These are phyloP conservation scores for Chrysaora quinquecirrha DNA, from an alignment of 30 jellyfish, hydroid and myxozoan species.

Conservation along the genomic window DNA sequence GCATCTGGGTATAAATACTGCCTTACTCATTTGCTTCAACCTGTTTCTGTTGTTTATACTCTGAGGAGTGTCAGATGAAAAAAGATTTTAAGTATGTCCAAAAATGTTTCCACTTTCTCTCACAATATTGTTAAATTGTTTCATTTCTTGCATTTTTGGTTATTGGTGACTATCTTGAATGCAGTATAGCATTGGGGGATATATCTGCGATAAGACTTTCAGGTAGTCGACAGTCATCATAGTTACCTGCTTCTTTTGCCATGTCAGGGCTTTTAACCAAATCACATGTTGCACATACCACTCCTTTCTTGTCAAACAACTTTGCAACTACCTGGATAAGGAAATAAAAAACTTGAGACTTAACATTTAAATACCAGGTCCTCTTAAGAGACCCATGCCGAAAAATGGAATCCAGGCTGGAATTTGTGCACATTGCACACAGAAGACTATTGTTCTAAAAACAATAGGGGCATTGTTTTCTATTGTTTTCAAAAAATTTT, in stretches of 20 bases:
- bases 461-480: neutral
- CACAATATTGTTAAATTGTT: too few relatives aligned
- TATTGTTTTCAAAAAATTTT: neutral
- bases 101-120: too few relatives aligned
- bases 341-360: neutral
- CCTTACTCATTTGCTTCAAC: too few relatives aligned
- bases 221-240: too few relatives aligned
- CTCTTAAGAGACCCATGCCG: neutral
- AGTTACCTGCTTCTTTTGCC: constrained; percentile 77
- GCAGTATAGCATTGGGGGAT: too few relatives aligned
- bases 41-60: too few relatives aligned
- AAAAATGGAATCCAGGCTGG: neutral
- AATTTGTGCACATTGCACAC: neutral
- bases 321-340: constrained; percentile 85
- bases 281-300: constrained; percentile 68
- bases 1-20: too few relatives aligned
- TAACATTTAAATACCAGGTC: neutral
- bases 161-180: too few relatives aligned
- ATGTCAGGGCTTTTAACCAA: constrained; percentile 66
- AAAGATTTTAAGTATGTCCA: too few relatives aligned
- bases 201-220: too few relatives aligned
- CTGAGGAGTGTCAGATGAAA: too few relatives aligned
- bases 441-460: neutral
- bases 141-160: too few relatives aligned
- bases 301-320: constrained; percentile 60